Percentiles rank a stretch among this genome's conserved stretches.
phyloP scores from a whole-genome alignment of 2,797 vertebrate genomes.

The Salmo trutta region DNA sequence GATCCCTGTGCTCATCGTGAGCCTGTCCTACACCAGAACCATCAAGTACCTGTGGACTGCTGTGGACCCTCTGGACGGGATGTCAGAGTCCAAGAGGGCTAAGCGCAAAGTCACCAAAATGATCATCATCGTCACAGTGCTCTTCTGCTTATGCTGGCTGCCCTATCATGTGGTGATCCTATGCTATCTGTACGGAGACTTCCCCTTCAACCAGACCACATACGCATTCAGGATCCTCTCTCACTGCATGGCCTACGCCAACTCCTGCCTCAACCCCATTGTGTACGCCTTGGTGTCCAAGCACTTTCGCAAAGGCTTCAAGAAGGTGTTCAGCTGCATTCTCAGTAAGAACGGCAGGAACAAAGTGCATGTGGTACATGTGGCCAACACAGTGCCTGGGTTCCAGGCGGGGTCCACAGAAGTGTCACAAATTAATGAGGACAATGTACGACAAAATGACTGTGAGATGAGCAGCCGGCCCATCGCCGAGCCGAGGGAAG shows the following conservation, averaged over 20 bases:
- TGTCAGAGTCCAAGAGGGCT: constrained; percentile 87
- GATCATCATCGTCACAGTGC: constrained; percentile 88
- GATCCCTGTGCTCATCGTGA: constrained; percentile 84
- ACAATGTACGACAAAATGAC: constrained; percentile 72
- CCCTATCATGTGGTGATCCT: constrained; percentile 87
- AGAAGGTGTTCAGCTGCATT: constrained; percentile 88
- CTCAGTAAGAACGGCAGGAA: constrained; percentile 81
- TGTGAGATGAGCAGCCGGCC: constrained; percentile 74
- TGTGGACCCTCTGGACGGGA: constrained; percentile 83
- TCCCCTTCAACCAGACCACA: constrained; percentile 88
- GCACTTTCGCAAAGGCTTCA: constrained; percentile 90
- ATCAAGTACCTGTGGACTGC: constrained; percentile 91
- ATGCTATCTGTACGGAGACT: constrained; percentile 86
- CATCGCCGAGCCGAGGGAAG: constrained; percentile 61
- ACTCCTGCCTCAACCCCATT: constrained; percentile 90
- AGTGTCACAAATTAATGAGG: constrained; percentile 82
- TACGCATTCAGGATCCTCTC: constrained; percentile 87
- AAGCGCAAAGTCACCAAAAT: constrained; percentile 91
- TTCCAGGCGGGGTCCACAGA: constrained; percentile 81
- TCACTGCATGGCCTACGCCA: constrained; percentile 91
- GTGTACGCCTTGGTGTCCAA: constrained; percentile 88
- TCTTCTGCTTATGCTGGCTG: constrained; percentile 91
- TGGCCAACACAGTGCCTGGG: constrained; percentile 78
- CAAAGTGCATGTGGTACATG: constrained; percentile 80
- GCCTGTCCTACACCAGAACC: constrained; percentile 86